phyloP scores from a whole-genome alignment of 2,888 invertebrate species.

The Diaperis boleti region DNA sequence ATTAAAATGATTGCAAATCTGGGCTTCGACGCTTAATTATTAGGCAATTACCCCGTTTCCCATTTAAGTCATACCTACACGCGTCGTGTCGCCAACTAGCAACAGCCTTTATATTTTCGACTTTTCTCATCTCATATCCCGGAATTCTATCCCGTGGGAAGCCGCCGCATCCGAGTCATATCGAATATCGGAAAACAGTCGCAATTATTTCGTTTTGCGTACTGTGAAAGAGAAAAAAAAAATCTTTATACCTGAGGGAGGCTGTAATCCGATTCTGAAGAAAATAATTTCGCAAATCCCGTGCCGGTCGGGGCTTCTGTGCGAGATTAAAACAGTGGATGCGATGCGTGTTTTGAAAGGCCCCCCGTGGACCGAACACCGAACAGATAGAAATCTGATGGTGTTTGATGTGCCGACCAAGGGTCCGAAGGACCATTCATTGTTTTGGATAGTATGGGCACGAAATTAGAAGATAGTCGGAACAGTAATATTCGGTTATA shows the following conservation, averaged over 20 bases:
- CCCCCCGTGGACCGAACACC: slow-evolving; percentile 36
- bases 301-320: slow-evolving; percentile 16
- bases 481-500: no score
- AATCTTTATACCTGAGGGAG: slow-evolving; percentile 9
- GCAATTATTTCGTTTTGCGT: slow-evolving; percentile 13
- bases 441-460: slow-evolving; percentile 14
- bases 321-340: slow-evolving; percentile 40
- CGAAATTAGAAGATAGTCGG: slow-evolving; percentile 17
- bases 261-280: slow-evolving; percentile 28
- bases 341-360: slow-evolving; percentile 37
- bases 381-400: slow-evolving; percentile 29
- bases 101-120: no score
- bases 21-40: slow-evolving; percentile 1
- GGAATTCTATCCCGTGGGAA: slow-evolving; percentile 15
- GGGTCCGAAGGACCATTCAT: slow-evolving; percentile 29
- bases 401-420: slow-evolving; percentile 32
- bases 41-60: slow-evolving; percentile 3
- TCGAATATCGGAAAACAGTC: slow-evolving; percentile 18
- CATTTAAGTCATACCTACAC: background rate
- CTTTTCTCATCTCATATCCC: background rate
- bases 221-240: slow-evolving; percentile 3
- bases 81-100: background rate
- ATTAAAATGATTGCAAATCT: slow-evolving; percentile 15
- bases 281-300: slow-evolving; percentile 38
- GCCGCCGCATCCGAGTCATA: slow-evolving; percentile 3